phyloP scores from a whole-genome alignment of 2,113 vertebrate genomes.

The Oenanthe melanoleuca region DNA sequence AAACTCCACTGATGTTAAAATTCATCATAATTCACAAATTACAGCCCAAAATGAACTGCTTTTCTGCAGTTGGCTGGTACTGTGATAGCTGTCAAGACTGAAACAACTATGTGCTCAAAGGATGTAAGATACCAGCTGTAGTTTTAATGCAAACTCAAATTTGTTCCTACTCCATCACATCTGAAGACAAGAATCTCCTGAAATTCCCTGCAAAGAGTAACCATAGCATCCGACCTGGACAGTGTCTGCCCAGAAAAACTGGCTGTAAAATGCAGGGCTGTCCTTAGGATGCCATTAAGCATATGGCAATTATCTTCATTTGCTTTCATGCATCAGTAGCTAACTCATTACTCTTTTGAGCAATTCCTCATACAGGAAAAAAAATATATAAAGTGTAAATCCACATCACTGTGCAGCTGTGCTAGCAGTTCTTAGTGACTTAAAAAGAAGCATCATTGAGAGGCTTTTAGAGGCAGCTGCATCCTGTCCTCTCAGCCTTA shows the following conservation, averaged over 20 bases:
- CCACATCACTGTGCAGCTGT: conserved; percentile 49
- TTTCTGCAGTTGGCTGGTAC: not conserved
- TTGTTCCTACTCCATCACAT: not conserved
- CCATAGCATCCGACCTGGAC: not conserved
- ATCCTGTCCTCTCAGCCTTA: conserved; percentile 46
- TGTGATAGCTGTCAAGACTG: not conserved
- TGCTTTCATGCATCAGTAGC: conserved; percentile 25
- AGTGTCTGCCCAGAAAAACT: not conserved
- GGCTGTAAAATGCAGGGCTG: not conserved
- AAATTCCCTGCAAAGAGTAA: not conserved
- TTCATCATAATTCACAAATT: not conserved
- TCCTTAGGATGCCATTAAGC: not conserved
- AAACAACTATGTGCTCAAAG: not conserved
- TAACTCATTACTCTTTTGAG: conserved; percentile 52
- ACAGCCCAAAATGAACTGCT: not conserved
- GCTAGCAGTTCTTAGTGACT: conserved; percentile 16
- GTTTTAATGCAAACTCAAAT: not conserved
- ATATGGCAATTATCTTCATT: not conserved
- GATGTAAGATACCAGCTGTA: not conserved
- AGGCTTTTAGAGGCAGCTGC: conserved; percentile 53
- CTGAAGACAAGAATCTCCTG: not conserved
- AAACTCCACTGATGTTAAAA: not conserved
- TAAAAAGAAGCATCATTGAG: conserved; percentile 61
- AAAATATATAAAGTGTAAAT: not conserved
- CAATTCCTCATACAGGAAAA: not conserved